Evolutionary conservation across 1,140 invertebrate species (phyloP), one percentile per base, ranked within the genome.

Genomic region (Aphelenchoides avenae): DNA sequence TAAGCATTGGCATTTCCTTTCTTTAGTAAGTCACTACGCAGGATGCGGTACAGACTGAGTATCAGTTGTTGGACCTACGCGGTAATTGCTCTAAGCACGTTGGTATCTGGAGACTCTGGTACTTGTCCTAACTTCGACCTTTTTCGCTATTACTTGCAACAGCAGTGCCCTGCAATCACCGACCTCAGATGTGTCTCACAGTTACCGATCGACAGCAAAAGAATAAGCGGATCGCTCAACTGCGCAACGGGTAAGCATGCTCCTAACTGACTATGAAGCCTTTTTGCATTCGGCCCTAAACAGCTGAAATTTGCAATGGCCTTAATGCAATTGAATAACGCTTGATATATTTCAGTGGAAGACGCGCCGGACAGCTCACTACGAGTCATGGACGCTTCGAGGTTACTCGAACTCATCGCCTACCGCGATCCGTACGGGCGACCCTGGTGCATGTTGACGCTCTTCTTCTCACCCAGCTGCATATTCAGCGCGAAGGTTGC

Each of bases 401-500:
- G 51, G 15, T 5, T 51, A 46, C 40, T 51, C 20, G 48, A 37
- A 24, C 31, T 4, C 7, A 48, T 51, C 15, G 31, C 31, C 4
- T 3, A 40, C 3, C 1, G 54, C 7, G 54, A 58, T 44, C 18
- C 29, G 6, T 68, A 42, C 31, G 61, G 61, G 1, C 30, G 61
- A 24, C 61, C 61, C 7, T 51, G 49, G 61, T 63, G 61, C 26
- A 57, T 63, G 51, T 29, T 63, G 18, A 47, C 61, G 15, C 31
- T 63, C 18, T 63, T 63, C 37, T 63, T 57, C 27, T 61, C 61
- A 20, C 52, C 62, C 5, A 36, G 56, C 11, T 63, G 61, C 44
- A 33, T 63, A 9, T 63, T 63, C 42, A 49, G 42, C 26, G 64
- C 61, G 29, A 63, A 63, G 44, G 61, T 63, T 3, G 61, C 61